These are phyloP conservation scores for Athene cunicularia DNA, from an alignment of 2,113 vertebrate species.

Conservation along the genomic window DNA sequence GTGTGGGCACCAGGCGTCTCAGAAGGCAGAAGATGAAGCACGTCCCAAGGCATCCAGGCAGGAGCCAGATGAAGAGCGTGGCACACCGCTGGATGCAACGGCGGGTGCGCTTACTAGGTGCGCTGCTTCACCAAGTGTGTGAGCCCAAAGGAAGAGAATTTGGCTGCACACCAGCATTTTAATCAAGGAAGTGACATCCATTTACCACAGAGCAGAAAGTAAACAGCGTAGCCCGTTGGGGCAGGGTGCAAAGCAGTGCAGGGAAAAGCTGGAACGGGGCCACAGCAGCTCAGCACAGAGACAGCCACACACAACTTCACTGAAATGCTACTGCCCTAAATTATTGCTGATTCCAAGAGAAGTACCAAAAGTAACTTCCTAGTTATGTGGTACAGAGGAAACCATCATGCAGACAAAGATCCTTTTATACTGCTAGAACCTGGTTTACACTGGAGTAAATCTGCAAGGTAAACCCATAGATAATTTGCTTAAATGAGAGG, in stretches of 20 bases:
- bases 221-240: neutral
- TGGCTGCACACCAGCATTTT: conserved; percentile 31
- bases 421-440: neutral
- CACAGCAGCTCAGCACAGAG: neutral
- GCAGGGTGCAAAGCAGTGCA: neutral
- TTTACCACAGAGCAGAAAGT: conserved; percentile 31
- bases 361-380: neutral
- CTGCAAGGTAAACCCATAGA: neutral
- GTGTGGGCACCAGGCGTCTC: rapidly evolving
- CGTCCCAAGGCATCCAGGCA: rapidly evolving
- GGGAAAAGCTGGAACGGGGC: neutral
- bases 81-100: neutral
- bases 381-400: neutral
- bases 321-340: neutral
- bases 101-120: rapidly evolving
- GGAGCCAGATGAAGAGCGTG: neutral
- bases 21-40: neutral
- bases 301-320: neutral
- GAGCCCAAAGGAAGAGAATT: neutral
- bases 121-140: neutral
- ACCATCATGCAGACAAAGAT: neutral
- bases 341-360: neutral
- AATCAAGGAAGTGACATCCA: conserved; percentile 58
- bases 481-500: neutral
- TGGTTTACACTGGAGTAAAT: neutral